phyloP scores from a whole-genome alignment of 2,888 invertebrate species.

The Andrena camellia region DNA sequence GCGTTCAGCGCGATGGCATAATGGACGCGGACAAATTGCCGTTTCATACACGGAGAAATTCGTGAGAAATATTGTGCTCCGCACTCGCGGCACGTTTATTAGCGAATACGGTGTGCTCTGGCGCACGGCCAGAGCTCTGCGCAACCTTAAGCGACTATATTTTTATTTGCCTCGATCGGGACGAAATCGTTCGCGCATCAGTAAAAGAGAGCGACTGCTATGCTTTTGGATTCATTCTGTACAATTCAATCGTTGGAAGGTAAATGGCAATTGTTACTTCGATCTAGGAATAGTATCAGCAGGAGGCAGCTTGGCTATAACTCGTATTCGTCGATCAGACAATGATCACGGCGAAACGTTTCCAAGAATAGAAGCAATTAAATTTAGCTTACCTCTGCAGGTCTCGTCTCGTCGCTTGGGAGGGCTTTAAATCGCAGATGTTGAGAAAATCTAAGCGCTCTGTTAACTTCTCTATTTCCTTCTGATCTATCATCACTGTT shows the following conservation, averaged over 20 bases:
- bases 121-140: conserved; percentile 23
- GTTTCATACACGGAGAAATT: conserved; percentile 13
- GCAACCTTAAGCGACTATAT: conserved; percentile 22
- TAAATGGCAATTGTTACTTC: background rate
- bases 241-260: background rate
- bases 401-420: background rate
- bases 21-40: conserved; percentile 12
- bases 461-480: background rate
- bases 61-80: conserved; percentile 40
- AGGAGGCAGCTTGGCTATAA: background rate
- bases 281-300: conserved; percentile 12
- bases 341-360: background rate
- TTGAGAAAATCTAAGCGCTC: background rate
- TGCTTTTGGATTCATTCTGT: background rate
- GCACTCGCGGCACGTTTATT: conserved; percentile 32
- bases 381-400: conserved; percentile 6
- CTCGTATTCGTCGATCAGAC: conserved; percentile 1
- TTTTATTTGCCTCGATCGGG: background rate
- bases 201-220: background rate
- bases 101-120: conserved; percentile 34
- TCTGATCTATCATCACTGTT: background rate
- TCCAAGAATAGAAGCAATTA: conserved; percentile 15
- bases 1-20: conserved; percentile 35
- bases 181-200: background rate
- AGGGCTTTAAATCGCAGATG: background rate